A percentile compares a stretch with the other conserved stretches of the same genome.
These are phyloP conservation scores for Cristatella mucedo DNA, from an alignment of 2,888 invertebrate species.

Conservation along the genomic window DNA sequence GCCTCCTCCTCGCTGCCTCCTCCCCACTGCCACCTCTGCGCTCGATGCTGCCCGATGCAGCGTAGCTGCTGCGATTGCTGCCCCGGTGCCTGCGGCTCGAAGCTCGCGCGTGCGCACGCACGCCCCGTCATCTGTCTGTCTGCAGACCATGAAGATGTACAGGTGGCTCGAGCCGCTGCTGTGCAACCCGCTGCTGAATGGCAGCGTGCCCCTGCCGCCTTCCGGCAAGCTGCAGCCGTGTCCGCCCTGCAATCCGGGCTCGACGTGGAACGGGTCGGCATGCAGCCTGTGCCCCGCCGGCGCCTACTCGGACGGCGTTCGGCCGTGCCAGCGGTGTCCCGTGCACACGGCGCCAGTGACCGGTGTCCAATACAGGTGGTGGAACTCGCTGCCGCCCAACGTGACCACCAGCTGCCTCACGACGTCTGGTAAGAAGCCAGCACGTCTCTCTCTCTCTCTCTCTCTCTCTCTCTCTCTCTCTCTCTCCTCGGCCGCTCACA, in stretches of 20 bases:
- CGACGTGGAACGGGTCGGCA: conserved; percentile 21
- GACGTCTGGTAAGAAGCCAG: background rate
- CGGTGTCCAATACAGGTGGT: conserved; percentile 40
- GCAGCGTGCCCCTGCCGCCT: conserved; percentile 37
- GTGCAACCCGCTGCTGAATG: conserved; percentile 39
- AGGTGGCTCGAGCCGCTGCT: conserved; percentile 44
- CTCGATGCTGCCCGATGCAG: too few species aligned
- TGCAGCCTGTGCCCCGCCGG: conserved; percentile 43
- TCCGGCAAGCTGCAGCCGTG: conserved; percentile 32
- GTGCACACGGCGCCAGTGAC: conserved; percentile 43
- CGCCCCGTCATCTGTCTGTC: too few species aligned
- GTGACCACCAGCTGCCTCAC: conserved; percentile 40
- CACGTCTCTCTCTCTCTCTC: too few species aligned
- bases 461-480: too few species aligned
- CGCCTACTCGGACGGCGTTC: conserved; percentile 37
- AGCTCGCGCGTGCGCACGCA: too few species aligned
- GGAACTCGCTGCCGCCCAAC: conserved; percentile 40
- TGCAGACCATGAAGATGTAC: conserved; percentile 40
- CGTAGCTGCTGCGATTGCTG: too few species aligned
- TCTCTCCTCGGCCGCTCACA: too few species aligned
- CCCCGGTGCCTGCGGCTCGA: too few species aligned
- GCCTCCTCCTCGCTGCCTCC: too few species aligned
- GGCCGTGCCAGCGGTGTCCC: conserved; percentile 19
- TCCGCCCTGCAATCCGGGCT: conserved; percentile 45
- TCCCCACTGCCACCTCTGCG: too few species aligned